A percentile compares a stretch with the other conserved stretches of the same genome.
phyloP scores from a whole-genome alignment of 2,113 vertebrate genomes.

The Propithecus coquereli region DNA sequence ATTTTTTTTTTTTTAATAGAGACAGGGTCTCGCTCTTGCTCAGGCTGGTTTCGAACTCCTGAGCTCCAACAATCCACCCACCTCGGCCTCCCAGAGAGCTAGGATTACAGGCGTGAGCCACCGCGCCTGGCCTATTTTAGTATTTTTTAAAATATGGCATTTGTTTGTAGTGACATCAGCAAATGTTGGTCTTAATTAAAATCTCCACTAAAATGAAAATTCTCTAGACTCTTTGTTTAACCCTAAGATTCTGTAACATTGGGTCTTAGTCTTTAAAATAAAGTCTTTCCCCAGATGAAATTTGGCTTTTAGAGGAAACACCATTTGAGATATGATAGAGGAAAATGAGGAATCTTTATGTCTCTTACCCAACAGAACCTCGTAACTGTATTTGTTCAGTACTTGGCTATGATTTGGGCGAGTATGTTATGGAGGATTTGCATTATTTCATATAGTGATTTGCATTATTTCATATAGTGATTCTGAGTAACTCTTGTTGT shows the following conservation, averaged over 20 bases:
- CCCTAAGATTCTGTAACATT: conserved; percentile 55
- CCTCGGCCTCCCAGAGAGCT: no score
- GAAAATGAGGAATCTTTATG: background rate
- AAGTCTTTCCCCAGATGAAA: conserved; percentile 68
- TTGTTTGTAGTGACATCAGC: conserved; percentile 70
- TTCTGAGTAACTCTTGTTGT: background rate
- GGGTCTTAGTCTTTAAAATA: conserved; percentile 58
- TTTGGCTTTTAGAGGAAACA: conserved; percentile 58
- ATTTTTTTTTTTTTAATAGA: no score
- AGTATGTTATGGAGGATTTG: background rate
- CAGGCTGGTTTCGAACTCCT: no score
- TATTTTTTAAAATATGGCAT: conserved; percentile 69
- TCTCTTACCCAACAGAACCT: background rate
- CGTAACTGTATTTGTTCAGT: background rate
- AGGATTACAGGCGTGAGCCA: no score
- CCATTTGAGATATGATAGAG: no score
- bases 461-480: background rate
- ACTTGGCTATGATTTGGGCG: background rate
- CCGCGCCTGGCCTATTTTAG: no score
- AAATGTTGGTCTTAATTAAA: conserved; percentile 60
- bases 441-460: background rate
- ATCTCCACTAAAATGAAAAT: background rate
- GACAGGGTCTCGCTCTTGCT: no score
- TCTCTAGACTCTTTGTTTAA: background rate
- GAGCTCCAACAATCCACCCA: no score